Base-by-base conservation (phyloP, 1,140 invertebrate species). In the Polypedilum vanderplanki region DNA sequence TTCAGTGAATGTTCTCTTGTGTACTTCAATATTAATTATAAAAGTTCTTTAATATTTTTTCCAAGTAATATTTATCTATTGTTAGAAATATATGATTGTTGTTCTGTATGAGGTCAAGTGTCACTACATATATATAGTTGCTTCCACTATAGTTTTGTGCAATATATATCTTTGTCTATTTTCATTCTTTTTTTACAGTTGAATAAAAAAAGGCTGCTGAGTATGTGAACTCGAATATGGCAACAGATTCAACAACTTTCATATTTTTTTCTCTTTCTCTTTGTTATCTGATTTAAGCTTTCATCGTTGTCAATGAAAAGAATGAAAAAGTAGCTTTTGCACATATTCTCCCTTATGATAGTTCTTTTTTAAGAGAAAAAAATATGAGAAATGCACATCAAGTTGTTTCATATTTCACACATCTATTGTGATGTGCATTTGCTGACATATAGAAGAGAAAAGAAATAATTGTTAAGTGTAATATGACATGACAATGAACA, bases 261-360 rank as follows among this genome's bases (percentile, higher is more conserved):
- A 57, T 57, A 57, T n/a, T 57, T 57, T 15, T 46, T 46, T 15
- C 41, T 46, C 15, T 46, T 57, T n/a, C n/a, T 57, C n/a, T 57
- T 57, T 57, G 46, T 57, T 57, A 57, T 57, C 46, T n/a, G 46
- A 57, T 57, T 57, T 57, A n/a, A 57, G 46, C 46, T 57, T n/a
- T 57, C 46, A 15, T 15, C 46, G n/a, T 15, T 12, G n/a, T n/a
- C 46, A 57, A 57, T 57, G 46, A 57, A 57, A n/a, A n/a, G 46
- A 57, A n/a, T 57, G 46, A n/a, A 57, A 57, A 57, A n/a, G n/a
- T n/a, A 57, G 46, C n/a, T 57, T n/a, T 57, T 57, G 12, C 46
- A 57, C 15, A 12, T 15, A 4, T 57, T 57, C 46, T 57, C 15
- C 15, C 10, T 57, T 12, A 12, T 33, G 24, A 57, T 57, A 57